A percentile compares a stretch with the other conserved stretches of the same genome.
These are phyloP conservation scores for Oedothorax gibbosus DNA, from an alignment of 1,140 invertebrate genomes.

Conservation along the genomic window DNA sequence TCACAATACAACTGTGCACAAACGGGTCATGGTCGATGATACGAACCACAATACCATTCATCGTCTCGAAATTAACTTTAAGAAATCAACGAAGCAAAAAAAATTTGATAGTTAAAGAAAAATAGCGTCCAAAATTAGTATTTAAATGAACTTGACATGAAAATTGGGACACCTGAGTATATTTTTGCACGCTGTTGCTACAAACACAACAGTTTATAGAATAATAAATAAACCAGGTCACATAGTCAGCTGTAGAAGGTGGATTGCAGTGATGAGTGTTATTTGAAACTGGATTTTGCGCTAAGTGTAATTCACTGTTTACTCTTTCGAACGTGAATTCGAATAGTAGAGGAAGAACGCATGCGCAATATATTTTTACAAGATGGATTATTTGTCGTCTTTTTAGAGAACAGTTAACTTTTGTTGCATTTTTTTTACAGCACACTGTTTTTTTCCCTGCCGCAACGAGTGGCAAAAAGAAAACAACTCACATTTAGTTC, in stretches of 20 bases:
- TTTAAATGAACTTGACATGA: neutral
- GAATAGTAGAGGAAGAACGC: conserved; percentile 11
- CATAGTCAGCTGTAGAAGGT: neutral
- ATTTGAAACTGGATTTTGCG: neutral
- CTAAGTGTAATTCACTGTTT: conserved; percentile 17
- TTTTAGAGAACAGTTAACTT: too few species aligned
- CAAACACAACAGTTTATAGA: neutral
- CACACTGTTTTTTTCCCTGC: too few species aligned
- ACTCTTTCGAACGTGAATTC: conserved; percentile 24
- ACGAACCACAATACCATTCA: neutral
- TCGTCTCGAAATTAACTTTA: neutral
- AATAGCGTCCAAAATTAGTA: neutral
- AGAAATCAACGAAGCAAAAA: neutral
- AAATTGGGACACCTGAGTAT: neutral
- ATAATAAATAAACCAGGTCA: conserved; percentile 36
- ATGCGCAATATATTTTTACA: conserved; percentile 2
- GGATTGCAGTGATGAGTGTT: neutral
- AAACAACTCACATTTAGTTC: too few species aligned
- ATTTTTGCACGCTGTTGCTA: neutral
- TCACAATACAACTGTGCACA: conserved; percentile 19
- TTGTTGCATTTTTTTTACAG: too few species aligned
- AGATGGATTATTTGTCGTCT: too few species aligned
- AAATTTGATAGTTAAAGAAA: neutral
- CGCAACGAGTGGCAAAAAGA: too few species aligned
- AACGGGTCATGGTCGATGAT: conserved; percentile 22